A percentile compares a stretch with the other conserved stretches of the same genome.
phyloP scores from a whole-genome alignment of 2,797 vertebrate species.

The Anniella stebbinsi region DNA sequence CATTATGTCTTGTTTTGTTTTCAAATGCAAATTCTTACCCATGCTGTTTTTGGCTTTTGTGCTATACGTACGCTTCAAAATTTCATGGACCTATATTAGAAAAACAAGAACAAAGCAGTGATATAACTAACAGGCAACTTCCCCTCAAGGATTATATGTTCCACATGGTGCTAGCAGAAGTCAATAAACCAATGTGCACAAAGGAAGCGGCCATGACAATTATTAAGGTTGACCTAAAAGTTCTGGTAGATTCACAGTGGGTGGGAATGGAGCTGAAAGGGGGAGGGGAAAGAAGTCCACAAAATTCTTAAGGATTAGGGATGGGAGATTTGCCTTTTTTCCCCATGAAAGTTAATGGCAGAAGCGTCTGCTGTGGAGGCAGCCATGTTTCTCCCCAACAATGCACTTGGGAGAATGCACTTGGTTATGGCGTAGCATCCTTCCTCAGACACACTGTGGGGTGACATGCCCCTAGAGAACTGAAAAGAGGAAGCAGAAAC shows the following conservation, averaged over 20 bases:
- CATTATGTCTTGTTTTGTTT: not conserved
- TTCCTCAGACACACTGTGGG: too few species aligned
- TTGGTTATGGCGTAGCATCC: too few species aligned
- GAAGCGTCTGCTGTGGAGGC: too few species aligned
- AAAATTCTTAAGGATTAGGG: not conserved
- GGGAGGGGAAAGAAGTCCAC: not conserved
- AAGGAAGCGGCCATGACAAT: not conserved
- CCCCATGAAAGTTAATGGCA: too few species aligned
- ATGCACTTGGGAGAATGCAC: too few species aligned
- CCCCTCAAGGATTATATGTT: not conserved
- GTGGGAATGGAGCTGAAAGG: not conserved
- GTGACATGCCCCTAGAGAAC: too few species aligned
- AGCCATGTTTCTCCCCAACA: too few species aligned
- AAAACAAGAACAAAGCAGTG: not conserved
- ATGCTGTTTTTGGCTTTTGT: slow-evolving; percentile 88
- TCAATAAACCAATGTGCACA: not conserved
- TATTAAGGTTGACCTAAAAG: not conserved
- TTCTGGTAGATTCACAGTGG: not conserved
- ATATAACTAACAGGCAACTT: not conserved
- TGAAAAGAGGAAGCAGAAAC: too few species aligned
- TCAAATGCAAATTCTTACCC: slow-evolving; percentile 81
- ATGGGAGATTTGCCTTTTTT: too few species aligned
- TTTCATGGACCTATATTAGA: slow-evolving; percentile 91
- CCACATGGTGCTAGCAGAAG: not conserved
- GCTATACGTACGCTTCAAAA: slow-evolving; percentile 92